These are phyloP conservation scores for Ectemnius cavifrons DNA, from an alignment of 2,888 invertebrate species.

Conservation along the genomic window DNA sequence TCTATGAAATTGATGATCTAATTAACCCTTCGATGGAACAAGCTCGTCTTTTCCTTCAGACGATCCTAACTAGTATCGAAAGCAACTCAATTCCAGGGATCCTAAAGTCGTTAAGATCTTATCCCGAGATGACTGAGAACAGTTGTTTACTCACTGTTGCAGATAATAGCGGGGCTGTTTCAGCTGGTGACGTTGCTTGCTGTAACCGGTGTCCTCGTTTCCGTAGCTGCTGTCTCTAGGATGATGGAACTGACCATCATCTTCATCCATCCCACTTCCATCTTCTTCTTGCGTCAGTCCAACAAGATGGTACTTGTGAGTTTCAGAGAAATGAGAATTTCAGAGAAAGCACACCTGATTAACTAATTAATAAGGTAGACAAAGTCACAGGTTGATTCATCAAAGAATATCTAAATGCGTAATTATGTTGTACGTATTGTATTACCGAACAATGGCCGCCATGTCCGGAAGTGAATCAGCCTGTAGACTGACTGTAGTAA, in stretches of 20 bases:
- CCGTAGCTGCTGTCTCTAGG: slow-evolving; percentile 61
- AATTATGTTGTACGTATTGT: too few species aligned
- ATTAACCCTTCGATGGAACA: too few species aligned
- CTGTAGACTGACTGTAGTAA: too few species aligned
- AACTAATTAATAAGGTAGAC: background rate
- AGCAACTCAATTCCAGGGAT: too few species aligned
- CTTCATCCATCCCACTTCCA: slow-evolving; percentile 55
- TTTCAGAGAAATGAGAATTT: slow-evolving; percentile 28
- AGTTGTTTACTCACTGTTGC: background rate
- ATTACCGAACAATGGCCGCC: too few species aligned
- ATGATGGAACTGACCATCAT: slow-evolving; percentile 61
- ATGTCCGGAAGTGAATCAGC: too few species aligned
- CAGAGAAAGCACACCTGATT: background rate
- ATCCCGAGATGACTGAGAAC: too few species aligned
- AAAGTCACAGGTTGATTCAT: background rate
- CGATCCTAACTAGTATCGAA: too few species aligned
- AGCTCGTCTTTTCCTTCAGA: too few species aligned
- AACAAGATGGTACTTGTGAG: slow-evolving; percentile 65
- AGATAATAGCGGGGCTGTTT: slow-evolving; percentile 29
- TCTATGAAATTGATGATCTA: too few species aligned
- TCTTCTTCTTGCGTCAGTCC: slow-evolving; percentile 57
- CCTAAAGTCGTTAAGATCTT: too few species aligned
- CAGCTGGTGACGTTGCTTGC: slow-evolving; percentile 50
- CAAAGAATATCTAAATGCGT: too few species aligned
- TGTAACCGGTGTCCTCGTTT: slow-evolving; percentile 61